Evolutionary conservation across 2,888 invertebrate genomes (phyloP), one percentile per base, ranked within the genome.

Genomic region (Idaea aversata): DNA sequence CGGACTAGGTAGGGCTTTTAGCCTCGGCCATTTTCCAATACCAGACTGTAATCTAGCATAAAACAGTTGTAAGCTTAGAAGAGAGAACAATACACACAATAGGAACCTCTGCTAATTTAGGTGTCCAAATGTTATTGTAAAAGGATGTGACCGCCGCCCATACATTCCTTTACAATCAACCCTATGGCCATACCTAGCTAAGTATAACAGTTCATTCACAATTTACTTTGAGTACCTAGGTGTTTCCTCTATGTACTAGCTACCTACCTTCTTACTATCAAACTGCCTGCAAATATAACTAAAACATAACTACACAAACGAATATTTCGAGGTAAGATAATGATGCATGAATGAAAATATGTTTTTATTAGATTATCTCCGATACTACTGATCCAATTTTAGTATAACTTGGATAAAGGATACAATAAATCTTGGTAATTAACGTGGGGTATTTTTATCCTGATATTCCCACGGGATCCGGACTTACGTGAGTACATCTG

Each of bases 1-100:
- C 81, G 79, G 77, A 79, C 78, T 83, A 89, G 90, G 89, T 83
- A 88, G 88, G 89, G 88, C 88, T 84, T 80, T 84, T 80, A 84
- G 83, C 84, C 88, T 90, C 92, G 90, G 93, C 92, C 92, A 93
- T 93, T 91, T 92, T 91, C 79, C 66, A 84, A 79, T 78, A 83
- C 82, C 84, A 86, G 79, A 81, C 77, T 77, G 76, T 80, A 80
- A 79, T 77, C 76, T 76, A 74, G 80, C 80, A 84, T 83, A 72
- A 72, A 76, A 67, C 67, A 69, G 75, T 70, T 75, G 67, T 64
- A 67, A 69, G 70, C 65, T 67, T 71, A 67, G 62, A 64, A 65
- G 65, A 61, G 72, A 7, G 25, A 10, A 5, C 59, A 25, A 16
- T 59, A 13, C 6, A 13, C 34, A 59, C 34, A 57, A 68, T 67